Conservation (phyloP, 2,113 vertebrate genomes). For the Hemiprocne comata region DNA sequence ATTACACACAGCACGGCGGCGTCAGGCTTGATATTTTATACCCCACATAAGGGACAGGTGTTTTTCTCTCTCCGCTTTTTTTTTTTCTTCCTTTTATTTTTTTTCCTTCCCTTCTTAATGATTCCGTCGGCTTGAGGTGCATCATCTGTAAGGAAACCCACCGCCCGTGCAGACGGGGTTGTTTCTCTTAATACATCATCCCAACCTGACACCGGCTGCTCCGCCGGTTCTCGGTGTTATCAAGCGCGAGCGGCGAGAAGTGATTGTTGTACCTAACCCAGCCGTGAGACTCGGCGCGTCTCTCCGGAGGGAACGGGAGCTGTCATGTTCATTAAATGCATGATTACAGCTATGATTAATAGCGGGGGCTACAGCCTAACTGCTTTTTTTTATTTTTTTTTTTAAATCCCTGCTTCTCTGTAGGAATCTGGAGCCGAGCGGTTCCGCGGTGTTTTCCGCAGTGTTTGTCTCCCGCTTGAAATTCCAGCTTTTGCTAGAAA, state of each 20-base stretch:
- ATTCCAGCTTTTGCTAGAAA: not conserved
- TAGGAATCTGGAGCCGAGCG: not conserved
- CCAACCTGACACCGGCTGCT: not conserved
- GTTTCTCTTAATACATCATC: slow-evolving; percentile 9
- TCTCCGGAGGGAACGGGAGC: slow-evolving; percentile 44
- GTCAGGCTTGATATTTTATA: not conserved
- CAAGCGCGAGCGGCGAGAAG: not conserved
- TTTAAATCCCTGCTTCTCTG: slow-evolving; percentile 19
- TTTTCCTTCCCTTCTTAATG: not conserved
- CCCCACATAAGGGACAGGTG: not conserved
- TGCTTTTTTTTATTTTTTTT: slow-evolving; percentile 8
- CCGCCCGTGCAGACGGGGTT: not conserved
- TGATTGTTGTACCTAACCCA: slow-evolving; percentile 20
- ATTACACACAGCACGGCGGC: not conserved
- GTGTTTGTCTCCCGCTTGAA: accelerated
- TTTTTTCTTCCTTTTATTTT: too few relatives aligned
- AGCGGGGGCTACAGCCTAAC: slow-evolving; percentile 53
- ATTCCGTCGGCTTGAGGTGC: not conserved
- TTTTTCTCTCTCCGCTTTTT: not conserved
- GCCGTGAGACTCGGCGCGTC: not conserved
- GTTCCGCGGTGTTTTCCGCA: not conserved
- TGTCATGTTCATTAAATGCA: slow-evolving; percentile 72
- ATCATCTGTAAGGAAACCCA: slow-evolving; percentile 14
- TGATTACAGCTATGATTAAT: slow-evolving; percentile 72
- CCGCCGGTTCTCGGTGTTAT: not conserved